Conservation (phyloP, 2,888 invertebrate species). For the Scaptodrosophila latifasciaeformis region DNA sequence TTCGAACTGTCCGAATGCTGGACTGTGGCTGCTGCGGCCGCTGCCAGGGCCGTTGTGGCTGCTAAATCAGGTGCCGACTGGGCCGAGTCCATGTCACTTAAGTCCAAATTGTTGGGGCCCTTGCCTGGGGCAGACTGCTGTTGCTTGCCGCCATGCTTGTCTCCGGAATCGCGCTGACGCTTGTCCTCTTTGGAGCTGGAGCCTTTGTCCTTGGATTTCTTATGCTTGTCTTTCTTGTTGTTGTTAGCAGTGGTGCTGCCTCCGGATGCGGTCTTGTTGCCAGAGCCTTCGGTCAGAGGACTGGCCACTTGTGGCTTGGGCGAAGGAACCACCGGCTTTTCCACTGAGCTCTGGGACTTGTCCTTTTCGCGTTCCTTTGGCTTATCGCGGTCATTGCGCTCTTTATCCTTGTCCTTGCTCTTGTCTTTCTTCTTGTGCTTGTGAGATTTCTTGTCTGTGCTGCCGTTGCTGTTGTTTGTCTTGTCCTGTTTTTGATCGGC, state of each 20-base stretch:
- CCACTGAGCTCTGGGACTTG: too few relatives aligned
- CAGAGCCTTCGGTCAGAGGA: too few relatives aligned
- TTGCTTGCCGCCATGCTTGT: conserved; percentile 21
- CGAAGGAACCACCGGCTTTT: too few relatives aligned
- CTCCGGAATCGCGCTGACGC: conserved; percentile 42
- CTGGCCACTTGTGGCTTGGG: too few relatives aligned
- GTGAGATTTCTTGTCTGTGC: conserved; percentile 77
- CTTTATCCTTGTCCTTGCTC: conserved; percentile 79
- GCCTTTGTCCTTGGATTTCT: conserved; percentile 63
- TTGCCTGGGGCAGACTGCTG: too few relatives aligned
- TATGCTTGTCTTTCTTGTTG: conserved; percentile 60
- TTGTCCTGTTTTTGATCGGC: conserved; percentile 38
- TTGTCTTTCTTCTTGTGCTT: conserved; percentile 82
- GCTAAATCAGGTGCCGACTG: conserved; percentile 63
- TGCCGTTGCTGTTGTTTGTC: conserved; percentile 20
- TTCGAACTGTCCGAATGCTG: conserved; percentile 73
- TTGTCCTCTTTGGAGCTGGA: conserved; percentile 59
- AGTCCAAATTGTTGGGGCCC: conserved; percentile 58
- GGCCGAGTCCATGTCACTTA: conserved; percentile 69
- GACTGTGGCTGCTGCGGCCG: conserved; percentile 44
- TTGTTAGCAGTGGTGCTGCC: conserved; percentile 25
- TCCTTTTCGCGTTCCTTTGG: conserved; percentile 36
- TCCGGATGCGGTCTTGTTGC: too few relatives aligned
- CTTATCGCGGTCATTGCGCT: conserved; percentile 17
- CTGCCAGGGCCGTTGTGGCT: conserved; percentile 47